A percentile compares a stretch with the other conserved stretches of the same genome.
These are phyloP conservation scores for Smutsia gigantea DNA, from an alignment of 2,797 vertebrate species.

Conservation along the genomic window DNA sequence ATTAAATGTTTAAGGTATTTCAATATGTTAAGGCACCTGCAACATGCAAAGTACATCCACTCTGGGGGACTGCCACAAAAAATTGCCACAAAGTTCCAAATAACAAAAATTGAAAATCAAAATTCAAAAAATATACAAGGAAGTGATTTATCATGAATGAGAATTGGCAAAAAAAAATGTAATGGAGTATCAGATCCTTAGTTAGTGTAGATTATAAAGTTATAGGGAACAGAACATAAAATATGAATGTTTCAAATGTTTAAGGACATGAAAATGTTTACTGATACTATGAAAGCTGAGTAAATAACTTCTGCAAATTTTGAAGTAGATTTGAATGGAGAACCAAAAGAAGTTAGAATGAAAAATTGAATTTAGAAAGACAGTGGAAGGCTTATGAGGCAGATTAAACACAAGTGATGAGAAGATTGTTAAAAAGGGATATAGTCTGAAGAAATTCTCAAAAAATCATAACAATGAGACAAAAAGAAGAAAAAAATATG, in stretches of 20 bases:
- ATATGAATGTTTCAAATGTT: neutral
- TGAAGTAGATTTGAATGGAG: neutral
- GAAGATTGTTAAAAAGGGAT: neutral
- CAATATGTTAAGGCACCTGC: neutral
- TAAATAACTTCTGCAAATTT: neutral
- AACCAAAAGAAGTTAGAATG: neutral
- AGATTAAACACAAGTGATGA: neutral
- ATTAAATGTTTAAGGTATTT: neutral
- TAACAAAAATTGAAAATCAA: neutral
- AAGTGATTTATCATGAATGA: neutral
- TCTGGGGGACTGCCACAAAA: neutral
- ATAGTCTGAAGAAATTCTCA: neutral
- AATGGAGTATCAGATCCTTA: neutral
- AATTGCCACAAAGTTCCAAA: neutral
- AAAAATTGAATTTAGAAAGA: neutral
- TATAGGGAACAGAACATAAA: neutral
- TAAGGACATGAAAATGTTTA: neutral
- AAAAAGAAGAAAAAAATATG: neutral
- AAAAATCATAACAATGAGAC: neutral
- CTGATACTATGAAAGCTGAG: neutral
- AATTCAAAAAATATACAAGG: neutral
- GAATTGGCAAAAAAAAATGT: neutral
- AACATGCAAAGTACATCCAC: neutral
- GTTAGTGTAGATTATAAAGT: neutral
- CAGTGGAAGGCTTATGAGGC: neutral